These are phyloP conservation scores for Micrasema longulum DNA, from an alignment of 1,140 invertebrate species.

Conservation along the genomic window DNA sequence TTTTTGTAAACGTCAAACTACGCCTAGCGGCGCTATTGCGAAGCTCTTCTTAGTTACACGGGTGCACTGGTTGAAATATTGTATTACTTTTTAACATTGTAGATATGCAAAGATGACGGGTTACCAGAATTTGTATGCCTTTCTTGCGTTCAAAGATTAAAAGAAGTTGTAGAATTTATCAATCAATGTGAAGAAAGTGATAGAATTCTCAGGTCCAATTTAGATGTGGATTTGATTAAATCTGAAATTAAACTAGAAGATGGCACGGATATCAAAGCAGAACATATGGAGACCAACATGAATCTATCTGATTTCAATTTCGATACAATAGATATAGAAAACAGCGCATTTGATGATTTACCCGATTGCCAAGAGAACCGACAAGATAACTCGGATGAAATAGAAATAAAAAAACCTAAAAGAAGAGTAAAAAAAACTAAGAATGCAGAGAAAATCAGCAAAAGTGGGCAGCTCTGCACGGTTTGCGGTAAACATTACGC, in stretches of 20 bases:
- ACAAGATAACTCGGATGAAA: neutral
- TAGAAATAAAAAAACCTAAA: neutral
- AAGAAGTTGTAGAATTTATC: slow-evolving; percentile 13
- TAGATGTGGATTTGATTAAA: slow-evolving; percentile 12
- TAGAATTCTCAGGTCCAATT: slow-evolving; percentile 11
- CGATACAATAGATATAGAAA: neutral
- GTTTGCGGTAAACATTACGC: slow-evolving; percentile 27
- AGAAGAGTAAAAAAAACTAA: neutral
- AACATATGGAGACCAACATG: slow-evolving; percentile 13
- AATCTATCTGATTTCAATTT: neutral
- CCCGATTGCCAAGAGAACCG: neutral
- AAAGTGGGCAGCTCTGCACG: slow-evolving; percentile 21
- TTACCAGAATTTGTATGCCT: slow-evolving; percentile 23
- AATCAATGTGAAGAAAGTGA: slow-evolving; percentile 36
- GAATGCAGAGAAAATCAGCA: slow-evolving; percentile 1
- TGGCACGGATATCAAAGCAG: slow-evolving; percentile 8
- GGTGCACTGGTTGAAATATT: no score
- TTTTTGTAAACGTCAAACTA: no score
- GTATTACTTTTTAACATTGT: no score
- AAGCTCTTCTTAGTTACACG: no score
- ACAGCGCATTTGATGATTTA: neutral
- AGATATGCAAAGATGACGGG: slow-evolving; percentile 34
- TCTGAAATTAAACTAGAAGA: slow-evolving; percentile 4
- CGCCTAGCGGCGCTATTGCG: no score
- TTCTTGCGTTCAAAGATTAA: slow-evolving; percentile 5